Evolutionary conservation across 2,888 invertebrate genomes (phyloP).

Genomic region (Lithophane ornitopus): DNA sequence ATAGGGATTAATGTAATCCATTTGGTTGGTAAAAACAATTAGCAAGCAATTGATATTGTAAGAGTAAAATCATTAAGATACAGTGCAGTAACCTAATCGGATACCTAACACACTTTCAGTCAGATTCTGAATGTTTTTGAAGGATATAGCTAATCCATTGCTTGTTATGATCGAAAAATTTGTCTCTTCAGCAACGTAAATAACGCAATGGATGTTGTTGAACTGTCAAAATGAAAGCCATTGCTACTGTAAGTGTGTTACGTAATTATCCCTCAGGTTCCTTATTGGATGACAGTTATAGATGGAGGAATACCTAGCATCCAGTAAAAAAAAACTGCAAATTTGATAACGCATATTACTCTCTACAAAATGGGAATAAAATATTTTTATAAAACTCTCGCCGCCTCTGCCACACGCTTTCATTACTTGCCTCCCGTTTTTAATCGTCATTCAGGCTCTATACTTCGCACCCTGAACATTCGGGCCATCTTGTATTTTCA

Average conservation of each 20-base stretch:
- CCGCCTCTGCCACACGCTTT: slow-evolving; percentile 59
- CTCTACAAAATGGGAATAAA: slow-evolving; percentile 4
- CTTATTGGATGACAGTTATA: not conserved
- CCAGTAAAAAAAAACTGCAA: not conserved
- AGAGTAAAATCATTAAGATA: slow-evolving; percentile 8
- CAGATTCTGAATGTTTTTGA: too few species aligned
- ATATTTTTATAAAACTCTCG: slow-evolving; percentile 35
- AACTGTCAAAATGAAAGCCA: too few species aligned
- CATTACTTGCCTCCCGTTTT: slow-evolving; percentile 48
- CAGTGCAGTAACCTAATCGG: too few species aligned
- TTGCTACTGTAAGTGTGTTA: too few species aligned
- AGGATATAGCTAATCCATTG: too few species aligned
- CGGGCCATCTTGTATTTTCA: slow-evolving; percentile 24
- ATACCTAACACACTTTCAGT: too few species aligned
- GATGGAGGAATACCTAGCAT: too few species aligned
- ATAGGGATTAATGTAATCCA: not conserved
- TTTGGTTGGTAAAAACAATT: not conserved
- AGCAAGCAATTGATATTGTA: slow-evolving; percentile 22
- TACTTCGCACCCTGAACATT: slow-evolving; percentile 34
- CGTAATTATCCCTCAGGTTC: not conserved
- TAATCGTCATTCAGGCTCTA: slow-evolving; percentile 36
- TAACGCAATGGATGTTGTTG: too few species aligned
- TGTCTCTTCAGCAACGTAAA: too few species aligned
- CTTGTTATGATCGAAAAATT: too few species aligned
- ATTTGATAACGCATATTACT: not conserved